These are phyloP conservation scores for Eptesicus fuscus DNA, from an alignment of 2,113 vertebrate genomes.

Conservation along the genomic window DNA sequence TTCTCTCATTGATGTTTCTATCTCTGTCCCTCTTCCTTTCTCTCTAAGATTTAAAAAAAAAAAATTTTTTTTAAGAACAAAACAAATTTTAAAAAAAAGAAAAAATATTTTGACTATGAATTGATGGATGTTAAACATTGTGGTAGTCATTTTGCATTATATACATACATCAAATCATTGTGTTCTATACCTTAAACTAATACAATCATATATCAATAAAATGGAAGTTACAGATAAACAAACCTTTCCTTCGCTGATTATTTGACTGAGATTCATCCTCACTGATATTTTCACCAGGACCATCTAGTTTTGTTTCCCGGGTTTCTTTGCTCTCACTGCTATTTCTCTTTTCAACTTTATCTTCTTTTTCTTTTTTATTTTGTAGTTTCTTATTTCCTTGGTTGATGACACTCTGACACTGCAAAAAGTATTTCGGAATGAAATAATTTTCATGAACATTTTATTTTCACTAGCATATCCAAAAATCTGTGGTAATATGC, in stretches of 20 bases:
- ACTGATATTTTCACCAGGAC: constrained; percentile 77
- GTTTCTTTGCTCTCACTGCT: constrained; percentile 91
- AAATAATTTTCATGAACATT: constrained; percentile 25
- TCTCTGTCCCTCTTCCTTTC: too few relatives aligned
- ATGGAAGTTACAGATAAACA: not conserved
- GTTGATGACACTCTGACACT: constrained; percentile 85
- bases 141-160: not conserved
- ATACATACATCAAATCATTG: not conserved
- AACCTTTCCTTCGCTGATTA: constrained; percentile 90
- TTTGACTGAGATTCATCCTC: constrained; percentile 85
- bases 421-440: constrained; percentile 74
- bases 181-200: not conserved
- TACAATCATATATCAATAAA: not conserved
- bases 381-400: constrained; percentile 84
- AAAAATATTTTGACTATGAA: not conserved
- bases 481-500: not conserved
- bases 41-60: too few relatives aligned
- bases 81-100: too few relatives aligned
- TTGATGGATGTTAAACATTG: not conserved
- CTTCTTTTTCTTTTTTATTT: constrained; percentile 85
- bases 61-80: too few relatives aligned
- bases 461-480: constrained; percentile 6
- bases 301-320: constrained; percentile 82
- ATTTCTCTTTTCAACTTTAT: constrained; percentile 86
- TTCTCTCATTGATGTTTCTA: too few relatives aligned